phyloP scores from a whole-genome alignment of 2,113 vertebrate genomes.

The western clawed frog (Xenopus tropicalis) region UCB_Xtro_10.0 CM004443.2:185263501-185264000 shows the following conservation, averaged over 20 bases:
- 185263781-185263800: background rate
- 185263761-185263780: background rate
- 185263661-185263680: too few relatives aligned
- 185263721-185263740: background rate
- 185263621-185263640: too few relatives aligned
- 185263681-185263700: too few relatives aligned
- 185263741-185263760: background rate
- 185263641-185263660: too few relatives aligned
- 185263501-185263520: too few relatives aligned
- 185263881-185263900: slow-evolving; percentile 30
- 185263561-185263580: too few relatives aligned
- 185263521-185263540: too few relatives aligned
- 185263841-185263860: slow-evolving; percentile 15
- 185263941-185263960: slow-evolving; percentile 26
- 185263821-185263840: slow-evolving; percentile 10
- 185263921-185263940: slow-evolving; percentile 12
- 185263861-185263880: slow-evolving; percentile 19
- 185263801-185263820: background rate
- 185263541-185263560: too few relatives aligned
- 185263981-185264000: slow-evolving; percentile 43
- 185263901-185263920: background rate
- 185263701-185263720: too few relatives aligned
- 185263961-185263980: slow-evolving; percentile 43
- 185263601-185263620: too few relatives aligned
- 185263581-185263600: too few relatives aligned